Evolutionary conservation across 2,888 invertebrate species (phyloP), one percentile per base, ranked within the genome.

Genomic region (Dynastes grantii): DNA sequence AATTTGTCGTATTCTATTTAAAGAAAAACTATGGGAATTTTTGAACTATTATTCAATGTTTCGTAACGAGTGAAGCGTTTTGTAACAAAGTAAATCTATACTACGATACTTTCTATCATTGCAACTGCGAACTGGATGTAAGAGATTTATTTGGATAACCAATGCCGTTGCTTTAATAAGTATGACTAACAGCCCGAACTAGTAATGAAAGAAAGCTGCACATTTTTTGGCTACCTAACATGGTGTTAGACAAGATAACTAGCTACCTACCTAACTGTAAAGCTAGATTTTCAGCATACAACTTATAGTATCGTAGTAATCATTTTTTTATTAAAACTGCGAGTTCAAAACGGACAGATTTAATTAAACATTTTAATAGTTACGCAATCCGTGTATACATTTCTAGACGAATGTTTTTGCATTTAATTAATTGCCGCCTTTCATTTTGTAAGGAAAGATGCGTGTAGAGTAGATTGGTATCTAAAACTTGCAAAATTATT

Each of bases 81-180:
- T 61, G 22, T 61, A 61, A 61, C 27, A 11, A 29, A 22, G 27
- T 27, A 61, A 27, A 61, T 27, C 3, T 22, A 8, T 2, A n/a
- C 40, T 65, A 40, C 37, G 3, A 53, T 61, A 61, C 61, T 61
- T 61, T 61, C 61, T 61, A 61, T 29, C 61, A 22, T 8, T 61
- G 29, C 9, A 16, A 61, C 22, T 61, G 16, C 9, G 27, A 61
- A 27, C 29, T 29, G 29, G 16, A 29, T 61, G 8, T 22, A 61
- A 22, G 61, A 22, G 27, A 9, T 22, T 29, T 11, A 27, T 61
- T 68, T 49, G 49, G 22, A 45, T 49, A 68, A 45, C 67, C 27
- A 4, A 49, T 68, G 27, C 67, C 67, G 67, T 68, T 68, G 22
- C 45, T 68, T 68, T 29, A 68, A 68, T 49, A 68, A 49, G n/a